These are phyloP conservation scores for Aramus guarauna DNA, from an alignment of 2,113 vertebrate species.

Conservation along the genomic window DNA sequence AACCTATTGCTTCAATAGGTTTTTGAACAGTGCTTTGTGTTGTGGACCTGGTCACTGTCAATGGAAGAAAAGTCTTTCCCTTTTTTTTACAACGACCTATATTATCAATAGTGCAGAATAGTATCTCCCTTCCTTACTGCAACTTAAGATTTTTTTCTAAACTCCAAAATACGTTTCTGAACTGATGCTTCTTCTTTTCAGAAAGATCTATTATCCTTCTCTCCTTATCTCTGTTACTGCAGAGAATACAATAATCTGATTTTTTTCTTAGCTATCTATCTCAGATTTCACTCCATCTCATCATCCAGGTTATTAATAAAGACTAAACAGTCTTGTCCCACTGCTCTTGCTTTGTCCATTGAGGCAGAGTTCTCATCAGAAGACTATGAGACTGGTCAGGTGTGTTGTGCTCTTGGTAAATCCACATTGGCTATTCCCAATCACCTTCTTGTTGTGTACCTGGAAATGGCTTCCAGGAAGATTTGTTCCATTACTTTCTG, in stretches of 20 bases:
- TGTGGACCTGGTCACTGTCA: background rate
- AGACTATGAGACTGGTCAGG: background rate
- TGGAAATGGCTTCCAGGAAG: background rate
- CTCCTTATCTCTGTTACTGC: background rate
- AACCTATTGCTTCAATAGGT: background rate
- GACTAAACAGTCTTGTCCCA: background rate
- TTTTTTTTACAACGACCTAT: background rate
- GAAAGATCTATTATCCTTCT: background rate
- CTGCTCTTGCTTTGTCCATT: background rate
- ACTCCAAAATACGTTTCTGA: background rate
- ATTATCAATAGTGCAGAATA: background rate
- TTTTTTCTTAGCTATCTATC: background rate
- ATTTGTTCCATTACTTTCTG: background rate
- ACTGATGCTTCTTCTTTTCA: background rate
- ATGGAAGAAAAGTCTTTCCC: background rate
- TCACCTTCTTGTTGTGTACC: background rate
- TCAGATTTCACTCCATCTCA: background rate
- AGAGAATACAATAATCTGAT: background rate
- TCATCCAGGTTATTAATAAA: background rate
- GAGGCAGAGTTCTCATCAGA: background rate
- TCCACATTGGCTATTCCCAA: background rate
- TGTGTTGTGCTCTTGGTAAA: background rate
- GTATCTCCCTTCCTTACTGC: background rate
- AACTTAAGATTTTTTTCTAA: background rate
- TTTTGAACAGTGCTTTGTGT: background rate